A percentile compares a stretch with the other conserved stretches of the same genome.
Evolutionary conservation across 2,888 invertebrate species (phyloP).

Genomic region (Biston stratarius): DNA sequence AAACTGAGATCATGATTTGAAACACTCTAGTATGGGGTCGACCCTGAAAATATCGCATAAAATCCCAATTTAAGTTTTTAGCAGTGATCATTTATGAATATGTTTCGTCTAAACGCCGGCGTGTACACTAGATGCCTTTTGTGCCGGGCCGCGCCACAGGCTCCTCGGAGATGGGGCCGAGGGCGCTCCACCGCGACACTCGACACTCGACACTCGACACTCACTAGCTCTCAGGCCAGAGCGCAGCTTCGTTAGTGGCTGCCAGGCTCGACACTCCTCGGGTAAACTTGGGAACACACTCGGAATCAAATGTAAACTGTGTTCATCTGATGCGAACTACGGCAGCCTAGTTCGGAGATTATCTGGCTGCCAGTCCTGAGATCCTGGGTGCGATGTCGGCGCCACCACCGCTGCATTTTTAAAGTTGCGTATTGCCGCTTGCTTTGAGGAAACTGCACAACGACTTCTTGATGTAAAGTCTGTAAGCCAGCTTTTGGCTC

Average conservation of each 20-base stretch:
- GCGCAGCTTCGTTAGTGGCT: constrained; percentile 20
- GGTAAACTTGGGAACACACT: neutral
- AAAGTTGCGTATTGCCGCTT: too few species aligned
- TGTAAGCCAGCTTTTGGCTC: too few species aligned
- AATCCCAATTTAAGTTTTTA: too few species aligned
- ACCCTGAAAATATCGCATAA: too few species aligned
- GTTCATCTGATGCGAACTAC: neutral
- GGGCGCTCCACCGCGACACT: neutral
- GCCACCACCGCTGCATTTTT: too few species aligned
- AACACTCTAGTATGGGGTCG: too few species aligned
- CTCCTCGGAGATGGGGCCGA: neutral
- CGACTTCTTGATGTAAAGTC: too few species aligned
- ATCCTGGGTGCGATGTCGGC: too few species aligned
- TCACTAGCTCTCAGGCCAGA: constrained; percentile 2
- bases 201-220: neutral
- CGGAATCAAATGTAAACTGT: neutral
- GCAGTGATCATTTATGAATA: neutral
- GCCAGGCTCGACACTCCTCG: constrained; percentile 6
- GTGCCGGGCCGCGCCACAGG: neutral
- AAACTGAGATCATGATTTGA: too few species aligned
- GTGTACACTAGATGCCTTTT: neutral
- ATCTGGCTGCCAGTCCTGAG: too few species aligned
- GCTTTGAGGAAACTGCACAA: too few species aligned
- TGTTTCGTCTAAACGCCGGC: neutral
- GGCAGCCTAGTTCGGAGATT: too few species aligned